Evolutionary conservation across 2,888 invertebrate genomes (phyloP).

Genomic region (Folsomia manolachei): DNA sequence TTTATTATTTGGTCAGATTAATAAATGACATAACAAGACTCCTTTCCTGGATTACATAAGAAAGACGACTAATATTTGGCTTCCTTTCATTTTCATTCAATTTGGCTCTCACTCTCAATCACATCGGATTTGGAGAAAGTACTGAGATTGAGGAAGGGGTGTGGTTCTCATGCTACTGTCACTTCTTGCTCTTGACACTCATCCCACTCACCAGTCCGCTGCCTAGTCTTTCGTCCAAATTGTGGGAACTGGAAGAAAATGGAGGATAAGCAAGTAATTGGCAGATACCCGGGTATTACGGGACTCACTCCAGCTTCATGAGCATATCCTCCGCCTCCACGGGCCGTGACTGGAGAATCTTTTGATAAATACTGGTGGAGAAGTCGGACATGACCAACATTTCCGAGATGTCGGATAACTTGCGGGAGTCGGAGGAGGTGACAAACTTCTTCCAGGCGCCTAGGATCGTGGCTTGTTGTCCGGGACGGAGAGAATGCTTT

Average conservation of each 20-base stretch:
- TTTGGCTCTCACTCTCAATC: too few relatives aligned
- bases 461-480: neutral
- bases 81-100: too few relatives aligned
- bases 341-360: slow-evolving; percentile 31
- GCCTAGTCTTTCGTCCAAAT: neutral
- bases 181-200: too few relatives aligned
- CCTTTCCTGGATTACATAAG: too few relatives aligned
- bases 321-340: slow-evolving; percentile 27
- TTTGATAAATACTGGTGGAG: slow-evolving; percentile 35
- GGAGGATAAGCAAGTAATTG: neutral
- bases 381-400: slow-evolving; percentile 37
- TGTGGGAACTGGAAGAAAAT: neutral
- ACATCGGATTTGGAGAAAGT: too few relatives aligned
- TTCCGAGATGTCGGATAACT: slow-evolving; percentile 30
- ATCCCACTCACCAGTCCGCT: slow-evolving; percentile 15
- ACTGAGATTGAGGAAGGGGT: too few relatives aligned
- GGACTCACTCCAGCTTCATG: slow-evolving; percentile 23
- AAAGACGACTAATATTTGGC: too few relatives aligned
- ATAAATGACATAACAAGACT: too few relatives aligned
- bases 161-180: too few relatives aligned
- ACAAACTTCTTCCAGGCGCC: slow-evolving; percentile 15
- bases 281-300: neutral
- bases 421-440: neutral
- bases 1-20: too few relatives aligned
- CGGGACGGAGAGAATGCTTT: neutral